Percentiles rank a stretch among this genome's conserved stretches.
These are phyloP conservation scores for Chrysochloris asiatica DNA, from an alignment of 2,113 vertebrate species.

Conservation along the genomic window DNA sequence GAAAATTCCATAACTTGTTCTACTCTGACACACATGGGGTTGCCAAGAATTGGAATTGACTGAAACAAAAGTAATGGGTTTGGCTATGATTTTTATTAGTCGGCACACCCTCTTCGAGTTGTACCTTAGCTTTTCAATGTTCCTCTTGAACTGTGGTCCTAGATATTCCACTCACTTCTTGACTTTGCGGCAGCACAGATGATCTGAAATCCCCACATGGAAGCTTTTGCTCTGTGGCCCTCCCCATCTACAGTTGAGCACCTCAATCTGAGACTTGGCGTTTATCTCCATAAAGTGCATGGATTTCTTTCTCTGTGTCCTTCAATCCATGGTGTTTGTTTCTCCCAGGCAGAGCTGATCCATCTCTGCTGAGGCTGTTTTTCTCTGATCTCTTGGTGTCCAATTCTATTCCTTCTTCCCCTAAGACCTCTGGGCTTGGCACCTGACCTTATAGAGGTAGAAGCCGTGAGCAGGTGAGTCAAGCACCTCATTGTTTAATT, in stretches of 20 bases:
- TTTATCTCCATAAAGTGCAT: fast-evolving
- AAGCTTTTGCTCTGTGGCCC: neutral
- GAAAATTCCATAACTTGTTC: neutral
- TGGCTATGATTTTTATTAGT: neutral
- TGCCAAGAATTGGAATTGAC: neutral
- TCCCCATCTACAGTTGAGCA: fast-evolving
- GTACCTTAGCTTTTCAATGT: fast-evolving
- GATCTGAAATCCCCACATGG: neutral
- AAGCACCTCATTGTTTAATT: neutral
- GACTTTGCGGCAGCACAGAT: fast-evolving
- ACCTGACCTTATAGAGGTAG: neutral
- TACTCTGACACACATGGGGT: neutral
- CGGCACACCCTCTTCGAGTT: fast-evolving
- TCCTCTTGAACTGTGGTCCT: neutral
- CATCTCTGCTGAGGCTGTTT: neutral
- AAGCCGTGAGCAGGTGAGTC: neutral
- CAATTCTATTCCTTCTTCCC: fast-evolving
- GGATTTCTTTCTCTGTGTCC: fast-evolving
- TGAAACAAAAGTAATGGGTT: neutral
- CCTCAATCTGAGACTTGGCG: fast-evolving
- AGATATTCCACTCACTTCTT: neutral
- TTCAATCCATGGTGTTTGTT: fast-evolving
- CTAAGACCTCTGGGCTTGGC: fast-evolving
- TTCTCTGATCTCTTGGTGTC: fast-evolving
- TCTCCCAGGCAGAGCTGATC: neutral